Conservation (phyloP, 2,113 vertebrate genomes). For the Pachypanchax playfairii region DNA sequence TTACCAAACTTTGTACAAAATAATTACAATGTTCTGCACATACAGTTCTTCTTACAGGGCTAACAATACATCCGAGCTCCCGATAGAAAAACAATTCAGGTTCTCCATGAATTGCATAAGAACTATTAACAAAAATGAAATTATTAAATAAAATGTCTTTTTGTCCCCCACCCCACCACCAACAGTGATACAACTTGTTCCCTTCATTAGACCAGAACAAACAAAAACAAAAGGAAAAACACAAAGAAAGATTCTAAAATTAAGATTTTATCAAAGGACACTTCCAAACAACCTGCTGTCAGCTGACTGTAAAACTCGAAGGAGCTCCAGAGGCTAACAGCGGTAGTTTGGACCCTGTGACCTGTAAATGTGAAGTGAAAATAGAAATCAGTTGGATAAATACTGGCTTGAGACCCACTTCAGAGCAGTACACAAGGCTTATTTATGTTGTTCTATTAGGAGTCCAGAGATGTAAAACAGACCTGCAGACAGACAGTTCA, state of each 20-base stretch:
- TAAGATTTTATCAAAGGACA: conserved; percentile 21
- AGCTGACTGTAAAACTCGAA: conserved; percentile 12
- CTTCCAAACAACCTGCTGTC: conserved; percentile 15
- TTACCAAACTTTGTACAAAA: conserved; percentile 86
- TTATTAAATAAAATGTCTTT: conserved; percentile 35
- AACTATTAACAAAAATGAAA: conserved; percentile 32
- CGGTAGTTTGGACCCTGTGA: conserved; percentile 27
- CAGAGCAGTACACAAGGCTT: not conserved
- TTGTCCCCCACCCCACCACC: no score
- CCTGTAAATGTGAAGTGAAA: conserved; percentile 1
- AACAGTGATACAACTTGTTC: conserved; percentile 81
- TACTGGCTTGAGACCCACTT: not conserved
- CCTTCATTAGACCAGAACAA: conserved; percentile 87
- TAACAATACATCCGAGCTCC: conserved; percentile 5
- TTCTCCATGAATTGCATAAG: conserved; percentile 47
- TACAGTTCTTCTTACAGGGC: conserved; percentile 37
- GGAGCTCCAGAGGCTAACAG: not conserved
- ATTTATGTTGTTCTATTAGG: not conserved
- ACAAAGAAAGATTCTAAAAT: not conserved
- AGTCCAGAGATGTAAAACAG: conserved; percentile 1
- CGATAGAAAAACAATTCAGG: conserved; percentile 44
- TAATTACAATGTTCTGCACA: conserved; percentile 77
- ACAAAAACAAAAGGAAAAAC: not conserved
- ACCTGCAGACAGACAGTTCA: not conserved
- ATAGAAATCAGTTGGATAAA: conserved; percentile 7